Base-by-base conservation (phyloP, 2,797 vertebrate species). In the Bryconaethiops microstoma region DNA sequence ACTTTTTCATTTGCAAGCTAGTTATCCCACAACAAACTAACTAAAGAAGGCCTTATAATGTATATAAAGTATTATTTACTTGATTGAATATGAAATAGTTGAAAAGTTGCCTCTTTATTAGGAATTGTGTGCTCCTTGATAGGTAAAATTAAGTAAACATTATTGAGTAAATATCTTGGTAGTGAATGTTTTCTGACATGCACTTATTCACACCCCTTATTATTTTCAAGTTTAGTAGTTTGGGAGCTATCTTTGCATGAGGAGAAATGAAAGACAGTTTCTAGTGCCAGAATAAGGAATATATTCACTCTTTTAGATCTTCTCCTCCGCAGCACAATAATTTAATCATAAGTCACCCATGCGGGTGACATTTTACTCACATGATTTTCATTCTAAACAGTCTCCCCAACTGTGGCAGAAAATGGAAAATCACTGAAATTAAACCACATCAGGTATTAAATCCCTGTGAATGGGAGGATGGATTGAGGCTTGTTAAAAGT, bases 331-430 rank as follows among this genome's bases (percentile, higher is more conserved):
- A 70, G 45, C 29, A 29, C 13, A 73, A 19, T 21, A 42, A 87
- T 86, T 89, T 84, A 89, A 81, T 90, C 79, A 85, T 82, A 88
- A 90, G 86, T 67, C 23, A 39, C 40, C 76, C 82, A 79, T 57
- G 39, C 75, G 83, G 81, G 69, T 19, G 48, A 29, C 8, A 63
- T 76, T 71, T 78, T 75, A 71, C 64, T 75, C 74, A 59, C 23
- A 50, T 77, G 48, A 82, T 83, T 87, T 83, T 76, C 87, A 88
- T 90, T 82, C 74, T 88, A 83, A 88, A 89, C 86, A 80, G 75
- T 67, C 70, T 80, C 81, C 68, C 59, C 77, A 65, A 21, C 62
- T 25, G 76, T 78, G 55, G 29, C 54, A 77, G 69, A 68, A 21
- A 78, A 62, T 16, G 25, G 17, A 57, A 74, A 76, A 21, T 10